Base-by-base conservation (phyloP, 37 sponge, comb jelly and placozoan genomes). In the Tethya wilhelma region DNA sequence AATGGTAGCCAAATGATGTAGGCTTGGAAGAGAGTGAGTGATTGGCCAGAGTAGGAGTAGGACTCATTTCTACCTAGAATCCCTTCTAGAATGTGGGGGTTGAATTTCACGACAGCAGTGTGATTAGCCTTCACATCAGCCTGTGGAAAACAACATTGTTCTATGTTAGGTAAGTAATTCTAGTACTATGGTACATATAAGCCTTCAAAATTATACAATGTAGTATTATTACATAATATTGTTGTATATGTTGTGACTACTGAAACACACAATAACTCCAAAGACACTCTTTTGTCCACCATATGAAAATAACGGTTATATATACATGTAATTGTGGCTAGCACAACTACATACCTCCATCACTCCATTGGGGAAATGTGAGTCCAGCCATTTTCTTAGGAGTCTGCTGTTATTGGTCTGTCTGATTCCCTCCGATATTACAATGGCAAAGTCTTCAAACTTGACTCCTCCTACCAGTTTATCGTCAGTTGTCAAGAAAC, bases 1-100 rank as follows among this genome's bases (percentile, higher is more conserved):
- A 91, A 91, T 3, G 90, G 85, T 3, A 74, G 39, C 89, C 93
- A 92, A 31, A 87, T 44, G 11, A 87, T 63, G 69, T 83, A 84
- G 38, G 93, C 88, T 49, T 40, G 71, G 33, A 60, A 31, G 39
- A 92, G 59, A 14, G 53, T 67, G 39, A 84, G 41, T 32, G 59
- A 28, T 36, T 38, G 43, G 22, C 77, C 84, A 26, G 68, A 64
- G 32, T 76, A 84, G 38, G 44, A 25, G 43, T 73, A 55, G 2
- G 69, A 8, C 19, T 22, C 40, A 23, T 67, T 76, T 0, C 28
- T 25, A 45, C 49, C 32, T 4, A 69, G 29, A 56, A 67, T 56
- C 30, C 14, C 22, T 44, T 76, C 71, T 23, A 69, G 29, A 8
- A 22, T 34, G 0, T 45, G 69, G 0, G 69, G 41, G 2, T 77